A percentile compares a stretch with the other conserved stretches of the same genome.
Evolutionary conservation across 2,113 vertebrate species (phyloP).

Genomic region (Myrmecophaga tridactyla): DNA sequence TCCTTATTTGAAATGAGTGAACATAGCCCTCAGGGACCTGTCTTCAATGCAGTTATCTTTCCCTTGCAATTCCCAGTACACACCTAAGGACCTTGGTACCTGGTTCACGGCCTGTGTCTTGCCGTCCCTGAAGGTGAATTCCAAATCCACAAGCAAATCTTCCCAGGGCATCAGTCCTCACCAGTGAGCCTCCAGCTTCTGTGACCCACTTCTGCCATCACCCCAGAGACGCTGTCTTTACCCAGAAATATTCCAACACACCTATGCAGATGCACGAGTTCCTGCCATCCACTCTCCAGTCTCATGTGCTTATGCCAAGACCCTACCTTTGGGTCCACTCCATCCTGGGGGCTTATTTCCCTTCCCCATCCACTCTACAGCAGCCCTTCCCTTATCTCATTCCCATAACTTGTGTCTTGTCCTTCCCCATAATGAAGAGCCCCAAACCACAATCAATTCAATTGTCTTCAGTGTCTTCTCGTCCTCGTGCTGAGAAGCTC

Average conservation of each 20-base stretch:
- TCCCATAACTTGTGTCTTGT: fast-evolving
- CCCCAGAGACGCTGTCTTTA: not conserved
- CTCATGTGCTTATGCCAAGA: fast-evolving
- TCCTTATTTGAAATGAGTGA: not conserved
- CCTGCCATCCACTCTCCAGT: fast-evolving
- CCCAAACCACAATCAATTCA: not conserved
- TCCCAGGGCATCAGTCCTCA: not conserved
- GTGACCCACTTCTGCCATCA: too few relatives aligned
- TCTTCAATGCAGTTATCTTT: not conserved
- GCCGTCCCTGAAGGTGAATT: too few relatives aligned
- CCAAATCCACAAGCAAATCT: not conserved
- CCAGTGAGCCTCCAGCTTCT: not conserved
- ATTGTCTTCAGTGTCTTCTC: not conserved
- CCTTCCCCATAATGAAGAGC: not conserved
- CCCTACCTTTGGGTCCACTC: not conserved
- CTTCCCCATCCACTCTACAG: not conserved
- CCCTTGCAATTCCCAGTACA: too few relatives aligned
- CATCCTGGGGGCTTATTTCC: not conserved
- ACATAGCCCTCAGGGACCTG: too few relatives aligned
- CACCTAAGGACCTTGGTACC: fast-evolving
- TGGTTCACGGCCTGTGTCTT: not conserved
- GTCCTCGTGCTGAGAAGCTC: not conserved
- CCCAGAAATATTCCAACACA: too few relatives aligned
- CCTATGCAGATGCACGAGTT: fast-evolving
- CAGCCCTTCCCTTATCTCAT: too few relatives aligned